These are phyloP conservation scores for Gari tellinella DNA, from an alignment of 2,888 invertebrate species.

Conservation along the genomic window DNA sequence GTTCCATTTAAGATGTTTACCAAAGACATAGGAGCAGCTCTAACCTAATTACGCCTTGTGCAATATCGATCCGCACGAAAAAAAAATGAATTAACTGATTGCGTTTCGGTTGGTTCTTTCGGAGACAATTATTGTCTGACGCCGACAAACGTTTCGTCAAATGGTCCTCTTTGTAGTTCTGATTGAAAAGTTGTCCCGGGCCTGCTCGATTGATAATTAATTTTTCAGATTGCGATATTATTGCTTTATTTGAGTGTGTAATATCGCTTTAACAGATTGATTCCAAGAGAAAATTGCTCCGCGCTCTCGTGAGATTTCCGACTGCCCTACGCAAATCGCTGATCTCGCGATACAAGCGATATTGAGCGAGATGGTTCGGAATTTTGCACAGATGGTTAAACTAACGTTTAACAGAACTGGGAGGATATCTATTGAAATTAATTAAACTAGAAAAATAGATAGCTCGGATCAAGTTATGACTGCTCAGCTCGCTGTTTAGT, in stretches of 20 bases:
- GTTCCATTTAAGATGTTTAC: too few relatives aligned
- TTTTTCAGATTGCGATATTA: constrained; percentile 68
- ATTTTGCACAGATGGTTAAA: constrained; percentile 65
- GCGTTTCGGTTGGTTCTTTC: constrained; percentile 30
- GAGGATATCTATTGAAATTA: constrained; percentile 62
- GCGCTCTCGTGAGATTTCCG: constrained; percentile 39
- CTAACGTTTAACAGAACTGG: constrained; percentile 57
- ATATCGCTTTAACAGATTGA: constrained; percentile 68
- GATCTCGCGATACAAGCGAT: constrained; percentile 33
- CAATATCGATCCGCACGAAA: constrained; percentile 10
- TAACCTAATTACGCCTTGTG: constrained; percentile 33
- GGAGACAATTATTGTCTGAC: constrained; percentile 33
- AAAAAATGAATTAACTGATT: constrained; percentile 53
- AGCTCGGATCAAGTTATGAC: constrained; percentile 61
- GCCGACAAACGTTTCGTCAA: constrained; percentile 32
- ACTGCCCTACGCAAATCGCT: constrained; percentile 41
- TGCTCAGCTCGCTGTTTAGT: constrained; percentile 47
- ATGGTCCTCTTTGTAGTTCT: constrained; percentile 44
- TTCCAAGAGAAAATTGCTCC: constrained; percentile 56
- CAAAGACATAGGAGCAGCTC: constrained; percentile 35
- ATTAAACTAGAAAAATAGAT: constrained; percentile 65
- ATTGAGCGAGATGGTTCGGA: constrained; percentile 29
- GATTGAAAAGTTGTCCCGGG: constrained; percentile 59
- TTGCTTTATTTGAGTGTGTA: constrained; percentile 65
- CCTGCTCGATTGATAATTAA: constrained; percentile 62